Base-by-base conservation (phyloP, 2,113 vertebrate genomes). In the Chroicocephalus ridibundus region DNA sequence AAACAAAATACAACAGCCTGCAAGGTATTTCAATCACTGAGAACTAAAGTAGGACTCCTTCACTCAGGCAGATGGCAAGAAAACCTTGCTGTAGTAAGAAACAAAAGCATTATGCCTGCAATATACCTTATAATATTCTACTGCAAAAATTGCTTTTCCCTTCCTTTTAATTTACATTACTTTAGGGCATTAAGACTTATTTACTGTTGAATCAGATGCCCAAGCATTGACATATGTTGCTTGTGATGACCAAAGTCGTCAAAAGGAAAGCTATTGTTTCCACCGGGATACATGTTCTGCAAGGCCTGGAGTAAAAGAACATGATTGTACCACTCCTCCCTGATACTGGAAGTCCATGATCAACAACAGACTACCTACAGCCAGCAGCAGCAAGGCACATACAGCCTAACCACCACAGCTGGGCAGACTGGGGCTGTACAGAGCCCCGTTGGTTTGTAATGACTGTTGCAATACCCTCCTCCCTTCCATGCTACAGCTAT, bases 401-500 rank as follows among this genome's bases (percentile, higher is more conserved):
- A 31, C 0, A 55, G 26, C 52, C 24, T 20, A 2, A 34, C 6
- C 34, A n/a, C 8, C 47, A 36, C 34, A 49, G 18, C 3, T 15
- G 27, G 57, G 31, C 51, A 93, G 12, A 26, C 6, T 19, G 44
- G 16, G 6, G 70, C 40, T 57, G 4, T 15, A 26, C 10, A 24
- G 40, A 44, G 55, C 8, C n/a, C 10, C 19, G 24, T 1, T 10
- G 10, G 5, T 36, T 3, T 15, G 34, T 4, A n/a, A 4, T 2
- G 64, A 22, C 46, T 76, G 25, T 1, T 51, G 42, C 31, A 70
- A 32, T 1, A 49, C 13, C 9, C 16, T 40, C n/a, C 62, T 70
- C 9, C 34, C 11, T 7, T 51, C 47, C 16, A 4, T 1, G 3
- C 8, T 29, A 58, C 0, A 1, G 25, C 14, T 54, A 8, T 9